Base-by-base conservation (phyloP, 2,888 invertebrate species). In the Periphyllus acericola region DNA sequence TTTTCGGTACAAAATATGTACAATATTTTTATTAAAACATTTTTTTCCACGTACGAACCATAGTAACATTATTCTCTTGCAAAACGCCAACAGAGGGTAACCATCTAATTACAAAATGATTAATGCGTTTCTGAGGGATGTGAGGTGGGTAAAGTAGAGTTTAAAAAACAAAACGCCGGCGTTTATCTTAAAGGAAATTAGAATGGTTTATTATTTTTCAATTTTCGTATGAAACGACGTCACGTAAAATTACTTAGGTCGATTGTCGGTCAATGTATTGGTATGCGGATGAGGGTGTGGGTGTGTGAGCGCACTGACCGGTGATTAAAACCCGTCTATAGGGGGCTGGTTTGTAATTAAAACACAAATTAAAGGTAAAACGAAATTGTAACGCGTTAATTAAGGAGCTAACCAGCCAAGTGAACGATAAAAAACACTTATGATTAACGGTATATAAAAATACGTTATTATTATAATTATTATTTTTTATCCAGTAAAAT, bases 291-390 rank as follows among this genome's bases (percentile, higher is more conserved):
- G 60, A 68, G 84, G 40, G 76, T 71, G 71, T 71, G 71, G n/a
- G 71, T 52, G 36, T 68, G 34, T 71, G 29, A 8, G 74, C 11
- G 14, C 25, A 40, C 74, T 87, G 87, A 87, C 87, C 87, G 87
- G 81, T 87, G 72, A 87, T 87, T 74, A 87, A 74, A 80, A 87
- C 81, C 71, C 79, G 55, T 86, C 78, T 34, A 17, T 74, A 25
- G 29, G n/a, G 87, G 81, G 87, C 87, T 80, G 87, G 87, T 74
- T 87, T 74, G 87, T 87, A 87, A 87, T 87, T 87, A 87, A 80
- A 87, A 87, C 86, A 8, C 72, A 29, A 80, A 78, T 71, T 85
- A 80, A 87, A 80, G 40, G 71, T 80, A 29, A 86, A 80, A 87
- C n/a, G n/a, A 81, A 81, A 87, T 40, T 46, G 87, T 74, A 81